Conservation (phyloP, 2,888 invertebrate species). For the Drosophila rubida region DNA sequence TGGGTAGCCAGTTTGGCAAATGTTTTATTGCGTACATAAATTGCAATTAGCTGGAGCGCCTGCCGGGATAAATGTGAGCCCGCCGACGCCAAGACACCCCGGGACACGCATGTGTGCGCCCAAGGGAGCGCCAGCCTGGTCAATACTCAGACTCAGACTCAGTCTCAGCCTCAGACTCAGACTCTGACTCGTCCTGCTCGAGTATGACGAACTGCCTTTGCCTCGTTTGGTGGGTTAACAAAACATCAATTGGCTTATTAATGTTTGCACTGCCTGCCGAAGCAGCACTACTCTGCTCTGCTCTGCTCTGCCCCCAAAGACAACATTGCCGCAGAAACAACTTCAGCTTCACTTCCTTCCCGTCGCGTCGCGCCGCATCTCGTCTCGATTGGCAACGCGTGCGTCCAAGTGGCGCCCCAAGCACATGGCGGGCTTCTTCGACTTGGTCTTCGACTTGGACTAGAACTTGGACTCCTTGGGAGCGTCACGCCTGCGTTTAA, state of each 20-base stretch:
- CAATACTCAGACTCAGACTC: background rate
- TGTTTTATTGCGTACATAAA: conserved; percentile 79
- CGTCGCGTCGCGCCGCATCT: background rate
- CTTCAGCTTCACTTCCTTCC: background rate
- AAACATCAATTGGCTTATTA: conserved; percentile 79
- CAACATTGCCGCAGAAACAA: too few relatives aligned
- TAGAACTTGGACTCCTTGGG: conserved; percentile 16
- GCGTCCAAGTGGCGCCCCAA: conserved; percentile 65
- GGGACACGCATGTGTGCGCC: conserved; percentile 65
- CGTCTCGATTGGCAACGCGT: conserved; percentile 53
- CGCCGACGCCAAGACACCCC: conserved; percentile 24
- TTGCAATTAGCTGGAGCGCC: conserved; percentile 75
- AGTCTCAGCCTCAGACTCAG: too few relatives aligned
- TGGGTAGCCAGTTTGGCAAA: conserved; percentile 63
- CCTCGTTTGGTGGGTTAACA: conserved; percentile 68
- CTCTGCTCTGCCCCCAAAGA: background rate
- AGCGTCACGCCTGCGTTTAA: conserved; percentile 76
- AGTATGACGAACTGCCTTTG: conserved; percentile 63
- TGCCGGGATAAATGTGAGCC: conserved; percentile 69
- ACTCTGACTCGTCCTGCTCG: background rate
- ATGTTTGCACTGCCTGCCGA: conserved; percentile 57
- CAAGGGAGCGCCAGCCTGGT: conserved; percentile 30
- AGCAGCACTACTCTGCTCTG: conserved; percentile 10
- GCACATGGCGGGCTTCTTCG: conserved; percentile 45
- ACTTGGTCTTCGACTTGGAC: background rate